Conservation (phyloP, 2,888 invertebrate species). For the Timema cristinae region DNA sequence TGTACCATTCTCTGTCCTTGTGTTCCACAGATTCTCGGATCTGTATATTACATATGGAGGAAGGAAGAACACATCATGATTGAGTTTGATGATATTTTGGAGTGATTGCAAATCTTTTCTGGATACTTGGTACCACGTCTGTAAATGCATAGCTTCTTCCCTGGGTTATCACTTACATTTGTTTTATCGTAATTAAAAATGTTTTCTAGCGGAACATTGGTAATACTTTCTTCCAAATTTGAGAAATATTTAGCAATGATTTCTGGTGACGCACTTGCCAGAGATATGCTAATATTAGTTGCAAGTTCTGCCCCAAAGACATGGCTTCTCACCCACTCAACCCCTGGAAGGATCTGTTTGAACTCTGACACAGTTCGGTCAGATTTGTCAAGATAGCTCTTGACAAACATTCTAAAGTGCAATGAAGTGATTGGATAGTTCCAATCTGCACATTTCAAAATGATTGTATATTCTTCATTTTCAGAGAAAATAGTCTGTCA, state of each 20-base stretch:
- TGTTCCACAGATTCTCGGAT: slow-evolving; percentile 34
- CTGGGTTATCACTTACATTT: slow-evolving; percentile 37
- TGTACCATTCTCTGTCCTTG: slow-evolving; percentile 25
- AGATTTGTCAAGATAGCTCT: too few relatives aligned
- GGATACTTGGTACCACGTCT: slow-evolving; percentile 21
- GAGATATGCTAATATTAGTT: slow-evolving; percentile 6
- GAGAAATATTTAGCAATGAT: background rate
- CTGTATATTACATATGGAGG: slow-evolving; percentile 35
- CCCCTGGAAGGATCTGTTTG: slow-evolving; percentile 1
- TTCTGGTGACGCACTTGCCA: background rate
- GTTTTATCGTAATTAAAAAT: slow-evolving; percentile 38
- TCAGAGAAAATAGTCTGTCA: too few relatives aligned
- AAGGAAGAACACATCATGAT: slow-evolving; percentile 35
- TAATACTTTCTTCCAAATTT: slow-evolving; percentile 4
- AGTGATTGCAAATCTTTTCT: slow-evolving; percentile 32
- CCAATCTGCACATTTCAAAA: too few relatives aligned
- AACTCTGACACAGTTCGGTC: too few relatives aligned
- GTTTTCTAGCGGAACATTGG: background rate
- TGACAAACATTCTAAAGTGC: too few relatives aligned
- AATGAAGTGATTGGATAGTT: too few relatives aligned
- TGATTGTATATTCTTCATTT: too few relatives aligned
- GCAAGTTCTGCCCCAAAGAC: background rate
- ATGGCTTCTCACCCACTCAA: slow-evolving; percentile 2
- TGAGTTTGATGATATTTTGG: slow-evolving; percentile 32
- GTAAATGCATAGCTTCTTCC: slow-evolving; percentile 28